Percentiles rank a stretch among this genome's conserved stretches.
Conservation (phyloP, 2,888 invertebrate species). For the Neoscelio sp. region DNA sequence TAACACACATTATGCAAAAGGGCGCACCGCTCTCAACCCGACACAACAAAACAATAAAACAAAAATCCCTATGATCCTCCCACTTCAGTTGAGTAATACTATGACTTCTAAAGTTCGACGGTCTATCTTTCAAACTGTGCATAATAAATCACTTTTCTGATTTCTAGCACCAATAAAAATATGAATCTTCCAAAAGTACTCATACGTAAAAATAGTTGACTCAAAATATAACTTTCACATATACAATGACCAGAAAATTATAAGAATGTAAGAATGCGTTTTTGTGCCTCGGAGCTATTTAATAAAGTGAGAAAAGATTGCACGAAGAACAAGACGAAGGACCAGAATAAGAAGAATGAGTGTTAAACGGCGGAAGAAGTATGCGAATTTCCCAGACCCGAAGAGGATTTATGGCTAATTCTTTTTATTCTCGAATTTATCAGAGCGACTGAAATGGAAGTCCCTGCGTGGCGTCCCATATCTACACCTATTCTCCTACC, state of each 20-base stretch:
- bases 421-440: slow-evolving; percentile 67
- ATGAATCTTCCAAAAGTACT: slow-evolving; percentile 28
- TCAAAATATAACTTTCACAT: slow-evolving; percentile 38
- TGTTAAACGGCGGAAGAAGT: slow-evolving; percentile 68
- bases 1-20: too few species aligned
- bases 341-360: slow-evolving; percentile 55
- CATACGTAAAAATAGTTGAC: slow-evolving; percentile 44
- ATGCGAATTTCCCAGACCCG: slow-evolving; percentile 63
- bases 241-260: slow-evolving; percentile 38
- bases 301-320: slow-evolving; percentile 67
- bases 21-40: too few species aligned
- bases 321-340: slow-evolving; percentile 58
- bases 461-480: slow-evolving; percentile 50
- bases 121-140: too few species aligned
- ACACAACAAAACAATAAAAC: too few species aligned
- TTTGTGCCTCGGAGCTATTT: slow-evolving; percentile 54
- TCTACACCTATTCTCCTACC: slow-evolving; percentile 57
- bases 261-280: slow-evolving; percentile 26
- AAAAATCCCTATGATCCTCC: too few species aligned
- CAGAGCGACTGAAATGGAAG: slow-evolving; percentile 58
- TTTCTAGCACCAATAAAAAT: slow-evolving; percentile 43
- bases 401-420: slow-evolving; percentile 72
- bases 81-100: too few species aligned
- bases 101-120: too few species aligned
- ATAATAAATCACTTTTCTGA: slow-evolving; percentile 49